A percentile compares a stretch with the other conserved stretches of the same genome.
These are phyloP conservation scores for Naja naja DNA, from an alignment of 2,113 vertebrate genomes.

Conservation along the genomic window DNA sequence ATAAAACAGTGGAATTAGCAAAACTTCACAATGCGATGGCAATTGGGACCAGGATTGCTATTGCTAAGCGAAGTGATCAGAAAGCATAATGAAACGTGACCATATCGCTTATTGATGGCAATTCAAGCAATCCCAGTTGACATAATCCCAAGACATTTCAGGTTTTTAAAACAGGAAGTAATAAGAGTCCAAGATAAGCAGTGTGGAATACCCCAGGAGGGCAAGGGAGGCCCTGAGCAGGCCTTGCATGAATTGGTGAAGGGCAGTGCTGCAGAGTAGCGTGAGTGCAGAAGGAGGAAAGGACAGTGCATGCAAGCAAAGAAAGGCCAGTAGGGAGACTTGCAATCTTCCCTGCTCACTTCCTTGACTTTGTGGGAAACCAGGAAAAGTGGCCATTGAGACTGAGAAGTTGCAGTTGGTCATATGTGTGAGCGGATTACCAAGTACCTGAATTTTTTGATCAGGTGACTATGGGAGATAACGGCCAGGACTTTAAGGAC, in stretches of 20 bases:
- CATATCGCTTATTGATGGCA: not conserved
- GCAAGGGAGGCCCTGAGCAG: not conserved
- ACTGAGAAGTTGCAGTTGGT: not conserved
- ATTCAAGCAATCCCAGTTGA: not conserved
- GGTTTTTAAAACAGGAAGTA: not conserved
- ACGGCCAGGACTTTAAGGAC: not conserved
- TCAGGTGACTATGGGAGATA: not conserved
- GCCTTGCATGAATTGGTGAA: not conserved
- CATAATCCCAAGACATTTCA: not conserved
- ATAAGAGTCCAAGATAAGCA: not conserved
- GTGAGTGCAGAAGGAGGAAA: not conserved
- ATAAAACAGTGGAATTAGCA: not conserved
- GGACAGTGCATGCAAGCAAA: not conserved
- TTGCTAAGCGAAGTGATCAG: not conserved
- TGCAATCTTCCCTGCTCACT: not conserved
- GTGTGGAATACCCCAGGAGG: not conserved
- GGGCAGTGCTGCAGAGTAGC: not conserved
- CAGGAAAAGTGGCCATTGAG: not conserved
- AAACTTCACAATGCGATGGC: not conserved
- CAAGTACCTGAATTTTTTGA: not conserved
- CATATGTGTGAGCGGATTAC: not conserved
- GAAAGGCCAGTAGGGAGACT: not conserved
- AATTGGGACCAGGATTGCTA: not conserved
- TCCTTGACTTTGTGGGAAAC: not conserved
- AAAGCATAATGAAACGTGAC: not conserved